A percentile compares a stretch with the other conserved stretches of the same genome.
Conservation (phyloP, 2,888 invertebrate species). For the Heliothis peltigera region DNA sequence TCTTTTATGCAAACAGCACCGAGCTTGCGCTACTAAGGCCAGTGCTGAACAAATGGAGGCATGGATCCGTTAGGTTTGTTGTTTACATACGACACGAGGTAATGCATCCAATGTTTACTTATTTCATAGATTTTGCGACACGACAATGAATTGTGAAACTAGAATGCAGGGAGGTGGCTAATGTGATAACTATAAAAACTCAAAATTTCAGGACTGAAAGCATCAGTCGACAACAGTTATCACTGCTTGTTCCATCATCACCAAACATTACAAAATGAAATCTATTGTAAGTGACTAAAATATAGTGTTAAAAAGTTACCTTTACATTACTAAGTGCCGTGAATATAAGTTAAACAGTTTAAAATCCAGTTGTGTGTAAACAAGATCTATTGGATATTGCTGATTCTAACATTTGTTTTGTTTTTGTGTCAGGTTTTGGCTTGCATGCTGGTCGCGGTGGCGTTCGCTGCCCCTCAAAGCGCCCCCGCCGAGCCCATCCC, state of each 20-base stretch:
- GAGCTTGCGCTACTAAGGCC: constrained; percentile 71
- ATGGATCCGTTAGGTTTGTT: constrained; percentile 80
- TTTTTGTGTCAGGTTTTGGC: constrained; percentile 78
- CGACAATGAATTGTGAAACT: constrained; percentile 83
- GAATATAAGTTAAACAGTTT: neutral
- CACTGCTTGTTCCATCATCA: constrained; percentile 73
- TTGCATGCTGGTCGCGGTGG: constrained; percentile 77
- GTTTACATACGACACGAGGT: constrained; percentile 85
- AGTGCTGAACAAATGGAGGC: constrained; percentile 77
- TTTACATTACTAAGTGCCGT: neutral
- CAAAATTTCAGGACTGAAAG: constrained; percentile 80
- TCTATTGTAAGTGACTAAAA: constrained; percentile 83
- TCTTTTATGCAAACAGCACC: constrained; percentile 60
- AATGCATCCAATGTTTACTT: constrained; percentile 87
- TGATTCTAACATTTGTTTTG: constrained; percentile 9
- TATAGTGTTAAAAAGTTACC: constrained; percentile 34
- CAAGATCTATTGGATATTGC: constrained; percentile 1
- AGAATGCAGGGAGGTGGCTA: constrained; percentile 81
- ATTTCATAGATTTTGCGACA: constrained; percentile 88
- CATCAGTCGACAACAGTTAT: constrained; percentile 80
- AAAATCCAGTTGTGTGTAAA: constrained; percentile 21
- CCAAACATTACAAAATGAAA: constrained; percentile 80
- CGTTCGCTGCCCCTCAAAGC: constrained; percentile 81
- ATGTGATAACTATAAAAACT: constrained; percentile 84
- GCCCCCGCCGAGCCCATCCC: constrained; percentile 81